These are phyloP conservation scores for Hypolimnas misippus DNA, from an alignment of 2,888 invertebrate genomes.

Conservation along the genomic window DNA sequence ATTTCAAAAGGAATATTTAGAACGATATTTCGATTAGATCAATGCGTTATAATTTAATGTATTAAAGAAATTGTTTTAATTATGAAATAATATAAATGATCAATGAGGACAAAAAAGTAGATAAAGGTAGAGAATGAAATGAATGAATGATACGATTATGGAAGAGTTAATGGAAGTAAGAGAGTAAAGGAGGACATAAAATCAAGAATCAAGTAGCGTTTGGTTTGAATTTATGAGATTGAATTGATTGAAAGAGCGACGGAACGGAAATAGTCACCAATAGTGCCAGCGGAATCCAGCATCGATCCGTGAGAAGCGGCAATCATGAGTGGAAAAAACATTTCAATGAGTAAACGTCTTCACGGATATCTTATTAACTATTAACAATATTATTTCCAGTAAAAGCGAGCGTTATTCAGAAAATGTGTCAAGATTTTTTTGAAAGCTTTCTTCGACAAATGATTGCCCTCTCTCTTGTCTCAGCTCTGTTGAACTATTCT, in stretches of 20 bases:
- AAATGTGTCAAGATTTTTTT: slow-evolving; percentile 88
- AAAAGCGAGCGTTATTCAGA: slow-evolving; percentile 84
- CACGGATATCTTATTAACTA: slow-evolving; percentile 44
- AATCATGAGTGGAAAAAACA: slow-evolving; percentile 84
- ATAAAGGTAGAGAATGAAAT: too few relatives aligned
- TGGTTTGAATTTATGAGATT: slow-evolving; percentile 51
- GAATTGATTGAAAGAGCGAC: slow-evolving; percentile 42
- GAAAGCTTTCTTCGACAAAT: slow-evolving; percentile 82
- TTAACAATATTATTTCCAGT: slow-evolving; percentile 5
- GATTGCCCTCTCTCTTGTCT: slow-evolving; percentile 75
- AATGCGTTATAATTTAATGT: too few relatives aligned
- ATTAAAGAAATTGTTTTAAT: too few relatives aligned
- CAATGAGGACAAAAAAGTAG: too few relatives aligned
- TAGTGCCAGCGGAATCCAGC: slow-evolving; percentile 79
- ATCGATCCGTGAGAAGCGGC: slow-evolving; percentile 81
- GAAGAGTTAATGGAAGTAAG: background rate
- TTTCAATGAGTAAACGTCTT: slow-evolving; percentile 71
- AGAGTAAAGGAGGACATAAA: background rate
- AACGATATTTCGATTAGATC: too few relatives aligned
- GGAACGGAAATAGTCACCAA: slow-evolving; percentile 68
- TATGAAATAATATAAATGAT: too few relatives aligned
- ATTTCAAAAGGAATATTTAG: too few relatives aligned
- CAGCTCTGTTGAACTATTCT: slow-evolving; percentile 53
- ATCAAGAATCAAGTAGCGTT: slow-evolving; percentile 68
- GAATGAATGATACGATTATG: background rate